Conservation (phyloP, 2,888 invertebrate species). For the Hyppa rectilinea region DNA sequence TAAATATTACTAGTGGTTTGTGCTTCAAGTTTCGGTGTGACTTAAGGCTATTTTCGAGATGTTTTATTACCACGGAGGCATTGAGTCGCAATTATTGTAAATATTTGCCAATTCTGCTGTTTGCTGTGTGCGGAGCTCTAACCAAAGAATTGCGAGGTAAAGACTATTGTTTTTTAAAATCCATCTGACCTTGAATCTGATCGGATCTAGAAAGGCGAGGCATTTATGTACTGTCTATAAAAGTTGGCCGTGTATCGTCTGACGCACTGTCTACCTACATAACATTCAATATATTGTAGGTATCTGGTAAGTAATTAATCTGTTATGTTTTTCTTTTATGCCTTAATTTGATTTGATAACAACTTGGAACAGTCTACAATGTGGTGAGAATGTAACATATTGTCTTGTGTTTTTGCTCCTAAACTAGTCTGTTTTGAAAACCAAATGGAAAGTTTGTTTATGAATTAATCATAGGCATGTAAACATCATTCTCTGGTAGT, state of each 20-base stretch:
- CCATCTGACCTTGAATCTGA: constrained; percentile 70
- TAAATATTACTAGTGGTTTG: constrained; percentile 44
- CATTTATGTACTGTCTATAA: constrained; percentile 26
- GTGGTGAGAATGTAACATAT: constrained; percentile 6
- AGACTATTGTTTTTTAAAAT: constrained; percentile 46
- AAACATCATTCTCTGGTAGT: constrained; percentile 7
- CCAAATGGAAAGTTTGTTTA: constrained; percentile 36
- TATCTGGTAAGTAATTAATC: constrained; percentile 29
- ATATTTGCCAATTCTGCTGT: constrained; percentile 67
- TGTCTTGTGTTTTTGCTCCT: not conserved
- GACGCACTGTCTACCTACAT: constrained; percentile 53
- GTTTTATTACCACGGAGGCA: constrained; percentile 67
- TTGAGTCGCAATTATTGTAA: constrained; percentile 70
- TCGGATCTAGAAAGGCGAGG: constrained; percentile 60
- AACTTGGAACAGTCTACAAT: constrained; percentile 30
- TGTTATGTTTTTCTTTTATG: constrained; percentile 12
- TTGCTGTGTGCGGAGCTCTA: constrained; percentile 48
- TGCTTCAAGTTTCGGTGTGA: constrained; percentile 51
- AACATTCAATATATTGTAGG: constrained; percentile 31
- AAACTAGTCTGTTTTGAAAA: not conserved
- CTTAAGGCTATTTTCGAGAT: constrained; percentile 71
- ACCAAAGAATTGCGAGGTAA: constrained; percentile 64
- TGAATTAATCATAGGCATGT: constrained; percentile 12
- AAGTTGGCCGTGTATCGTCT: constrained; percentile 56
- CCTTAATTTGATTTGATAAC: constrained; percentile 33